Evolutionary conservation across 2,113 vertebrate genomes (phyloP).

Genomic region (Aegotheles bennettii): DNA sequence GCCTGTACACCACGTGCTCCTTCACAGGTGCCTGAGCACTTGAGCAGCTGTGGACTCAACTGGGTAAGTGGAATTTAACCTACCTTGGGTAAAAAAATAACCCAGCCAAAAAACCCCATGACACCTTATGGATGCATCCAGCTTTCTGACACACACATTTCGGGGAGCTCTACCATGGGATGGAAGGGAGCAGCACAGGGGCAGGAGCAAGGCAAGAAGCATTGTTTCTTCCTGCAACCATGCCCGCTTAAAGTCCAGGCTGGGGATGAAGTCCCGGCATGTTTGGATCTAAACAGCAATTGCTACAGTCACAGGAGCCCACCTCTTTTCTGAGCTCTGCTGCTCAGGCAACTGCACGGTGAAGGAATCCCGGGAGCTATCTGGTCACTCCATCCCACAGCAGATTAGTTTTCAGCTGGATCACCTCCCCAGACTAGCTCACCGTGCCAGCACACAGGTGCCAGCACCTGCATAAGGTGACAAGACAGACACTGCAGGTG

Average conservation of each 20-base stretch:
- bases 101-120: neutral
- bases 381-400: neutral
- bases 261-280: neutral
- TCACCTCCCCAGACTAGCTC: neutral
- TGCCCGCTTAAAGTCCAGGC: neutral
- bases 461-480: neutral
- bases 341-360: fast-evolving
- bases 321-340: neutral
- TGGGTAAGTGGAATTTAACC: neutral
- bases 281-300: neutral
- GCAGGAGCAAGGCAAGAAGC: neutral
- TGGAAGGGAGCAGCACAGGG: neutral
- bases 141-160: neutral
- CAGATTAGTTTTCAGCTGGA: neutral
- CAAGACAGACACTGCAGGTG: neutral
- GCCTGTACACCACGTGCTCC: neutral
- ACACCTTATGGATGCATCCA: neutral
- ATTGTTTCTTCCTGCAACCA: neutral
- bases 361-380: neutral
- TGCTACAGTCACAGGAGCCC: neutral
- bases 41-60: neutral
- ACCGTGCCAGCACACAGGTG: neutral
- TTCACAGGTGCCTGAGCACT: neutral
- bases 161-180: neutral
- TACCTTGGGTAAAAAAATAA: neutral